Evolutionary conservation across 2,113 vertebrate species (phyloP).

Genomic region (Indri indri): DNA sequence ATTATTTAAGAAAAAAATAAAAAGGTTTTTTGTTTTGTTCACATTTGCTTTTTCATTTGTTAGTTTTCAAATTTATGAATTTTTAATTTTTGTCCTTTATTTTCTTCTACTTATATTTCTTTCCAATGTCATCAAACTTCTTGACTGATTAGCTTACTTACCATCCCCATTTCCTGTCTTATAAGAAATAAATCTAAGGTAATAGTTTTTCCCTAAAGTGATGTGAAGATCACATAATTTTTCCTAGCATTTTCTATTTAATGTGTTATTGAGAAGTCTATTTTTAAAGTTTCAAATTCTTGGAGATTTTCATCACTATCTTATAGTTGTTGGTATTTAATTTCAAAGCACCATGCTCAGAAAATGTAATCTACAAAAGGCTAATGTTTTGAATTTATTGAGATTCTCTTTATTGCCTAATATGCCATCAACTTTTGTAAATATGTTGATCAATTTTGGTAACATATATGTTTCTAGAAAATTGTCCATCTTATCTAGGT

Average conservation of each 20-base stretch:
- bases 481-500: neutral
- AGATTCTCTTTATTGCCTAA: neutral
- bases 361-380: neutral
- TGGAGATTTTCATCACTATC: neutral
- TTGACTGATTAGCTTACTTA: neutral
- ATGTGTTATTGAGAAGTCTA: neutral
- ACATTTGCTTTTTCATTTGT: neutral
- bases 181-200: conserved; percentile 18
- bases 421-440: neutral
- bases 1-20: neutral
- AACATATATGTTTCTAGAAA: neutral
- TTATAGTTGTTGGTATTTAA: neutral
- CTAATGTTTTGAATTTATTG: neutral
- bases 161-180: neutral
- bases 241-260: neutral
- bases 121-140: neutral
- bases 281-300: neutral
- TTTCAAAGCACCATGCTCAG: neutral
- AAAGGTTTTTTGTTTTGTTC: neutral
- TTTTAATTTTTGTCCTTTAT: neutral
- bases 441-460: neutral
- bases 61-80: neutral
- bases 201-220: neutral
- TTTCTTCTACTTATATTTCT: neutral
- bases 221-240: neutral